Evolutionary conservation across 2,113 vertebrate species (phyloP), one percentile per base, ranked within the genome.

Genomic region (Phylloscopus trochilus): DNA sequence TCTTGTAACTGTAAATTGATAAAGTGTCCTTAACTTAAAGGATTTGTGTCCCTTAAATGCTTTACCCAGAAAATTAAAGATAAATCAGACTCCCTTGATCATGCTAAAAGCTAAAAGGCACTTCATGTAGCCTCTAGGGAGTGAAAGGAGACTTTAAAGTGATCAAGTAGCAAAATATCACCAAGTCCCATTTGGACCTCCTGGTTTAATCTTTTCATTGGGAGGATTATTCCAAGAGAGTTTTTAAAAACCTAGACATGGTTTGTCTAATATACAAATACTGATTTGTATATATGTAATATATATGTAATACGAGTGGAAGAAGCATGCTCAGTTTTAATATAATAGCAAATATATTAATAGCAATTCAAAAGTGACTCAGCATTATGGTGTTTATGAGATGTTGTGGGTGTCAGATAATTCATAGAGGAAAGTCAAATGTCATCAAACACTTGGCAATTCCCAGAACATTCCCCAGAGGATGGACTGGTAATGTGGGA

Each of bases 91-190:
- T 96, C 93, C 90, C 94, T 33, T 92, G 90, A 83, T 90, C 30
- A 49, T 30, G 8, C 51, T 97, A 83, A 94, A 95, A 92, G 87
- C 66, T 85, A 85, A 94, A 93, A 88, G 30, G 43, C n/a, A 43
- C 78, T 95, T 95, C 58, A 70, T 41, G 22, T 86, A 86, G 52
- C 30, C 55, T 67, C 47, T 20, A 20, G 13, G n/a, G 87, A 74
- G 43, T 17, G 21, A 91, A 75, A 83, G 64, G 49, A 52, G 51
- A 41, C 11, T 69, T 69, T 76, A 51, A 89, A 92, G 15, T 56
- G 47, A 92, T 80, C 43, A 60, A 70, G 55, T 33, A 86, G 35
- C 20, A 90, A 95, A 95, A 93, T 88, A 95, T n/a, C 43, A 70
- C 46, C 26, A 83, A 92, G 28, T 76, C 52, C 56, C 68, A 52